Evolutionary conservation across 64 coral and sea anemone species (phyloP).

Genomic region (Trachythela sp.): DNA sequence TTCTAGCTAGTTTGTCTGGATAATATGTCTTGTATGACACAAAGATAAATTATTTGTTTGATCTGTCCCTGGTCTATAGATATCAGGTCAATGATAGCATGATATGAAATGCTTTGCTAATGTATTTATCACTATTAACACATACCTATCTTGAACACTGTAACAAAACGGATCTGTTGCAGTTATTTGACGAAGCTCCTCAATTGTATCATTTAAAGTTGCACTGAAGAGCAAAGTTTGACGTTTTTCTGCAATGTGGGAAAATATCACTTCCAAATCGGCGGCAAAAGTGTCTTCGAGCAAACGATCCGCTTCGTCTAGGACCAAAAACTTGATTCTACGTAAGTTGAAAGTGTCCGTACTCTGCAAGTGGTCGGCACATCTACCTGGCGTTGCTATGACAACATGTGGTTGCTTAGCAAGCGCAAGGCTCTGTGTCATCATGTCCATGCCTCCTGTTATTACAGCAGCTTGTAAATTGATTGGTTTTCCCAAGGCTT

Average conservation of each 20-base stretch:
- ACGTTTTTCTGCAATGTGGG: slow-evolving; percentile 60
- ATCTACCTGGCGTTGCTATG: slow-evolving; percentile 94
- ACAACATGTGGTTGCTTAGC: slow-evolving; percentile 89
- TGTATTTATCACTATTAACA: slow-evolving; percentile 45
- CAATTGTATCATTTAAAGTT: slow-evolving; percentile 77
- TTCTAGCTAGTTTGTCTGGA: too few species aligned
- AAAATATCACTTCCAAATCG: slow-evolving; percentile 76
- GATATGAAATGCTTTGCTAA: too few species aligned
- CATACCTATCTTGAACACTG: slow-evolving; percentile 65
- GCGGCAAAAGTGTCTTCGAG: slow-evolving; percentile 74
- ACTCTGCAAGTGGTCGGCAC: slow-evolving; percentile 89
- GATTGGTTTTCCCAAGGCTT: slow-evolving; percentile 81
- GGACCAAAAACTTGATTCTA: slow-evolving; percentile 84
- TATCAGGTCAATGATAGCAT: too few species aligned
- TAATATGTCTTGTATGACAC: too few species aligned
- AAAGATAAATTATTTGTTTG: too few species aligned
- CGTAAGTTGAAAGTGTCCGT: slow-evolving; percentile 78
- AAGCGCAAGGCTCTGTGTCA: slow-evolving; percentile 80
- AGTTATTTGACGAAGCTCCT: slow-evolving; percentile 66
- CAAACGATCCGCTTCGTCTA: slow-evolving; percentile 92
- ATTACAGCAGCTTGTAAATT: slow-evolving; percentile 68
- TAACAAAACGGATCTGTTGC: slow-evolving; percentile 73
- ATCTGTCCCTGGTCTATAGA: too few species aligned
- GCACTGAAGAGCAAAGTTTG: slow-evolving; percentile 96
- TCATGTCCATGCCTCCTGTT: slow-evolving; percentile 88